Base-by-base conservation (phyloP, 2,797 vertebrate species). In the Coregonus suidteri region DNA sequence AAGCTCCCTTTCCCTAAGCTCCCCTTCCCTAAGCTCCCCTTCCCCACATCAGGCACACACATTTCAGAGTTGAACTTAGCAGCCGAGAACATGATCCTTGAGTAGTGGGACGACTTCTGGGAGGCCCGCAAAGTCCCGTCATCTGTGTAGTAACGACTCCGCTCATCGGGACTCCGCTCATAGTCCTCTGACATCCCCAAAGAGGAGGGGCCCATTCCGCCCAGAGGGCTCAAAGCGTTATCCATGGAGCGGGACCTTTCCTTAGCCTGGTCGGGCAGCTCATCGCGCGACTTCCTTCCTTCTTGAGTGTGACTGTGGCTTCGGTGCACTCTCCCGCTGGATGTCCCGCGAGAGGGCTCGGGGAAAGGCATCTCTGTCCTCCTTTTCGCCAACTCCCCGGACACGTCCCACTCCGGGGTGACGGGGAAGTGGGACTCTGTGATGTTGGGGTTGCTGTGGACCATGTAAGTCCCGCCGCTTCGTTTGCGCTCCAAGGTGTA, bases 271-370 rank as follows among this genome's bases (percentile, higher is more conserved):
- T 93, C 97, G 54, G 97, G 95, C 77, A 97, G 91, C 90, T 99
- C 98, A 6, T 98, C 97, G 78, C 98, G 96, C 0, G 98, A 99
- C 87, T 98, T 96, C 88, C 98, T 96, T 16, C 66, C 30, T 90
- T 99, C 98, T 91, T 99, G 98, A 81, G 98, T 99, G 95, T 99
- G 98, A 94, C 98, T 99, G 93, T 99, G 98, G 91, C 98, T 99
- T 84, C 98, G 96, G 89, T 99, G 98, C 79, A 99, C 98, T 34
- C 15, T 34, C 89, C 96, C 96, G 89, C 99, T 97, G 81, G 97
- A 97, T 9, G 97, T 99, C 77, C 98, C 98, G 71, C 97, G 94
- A 30, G 98, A 99, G 79, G 98, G 98, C 81, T 99, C 98, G 2
- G 98, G 97, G 90, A 99, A 99, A 91, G 97, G 98, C 97, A 99